Evolutionary conservation across 2,113 vertebrate species (phyloP).

Genomic region (Ciconia stormi): DNA sequence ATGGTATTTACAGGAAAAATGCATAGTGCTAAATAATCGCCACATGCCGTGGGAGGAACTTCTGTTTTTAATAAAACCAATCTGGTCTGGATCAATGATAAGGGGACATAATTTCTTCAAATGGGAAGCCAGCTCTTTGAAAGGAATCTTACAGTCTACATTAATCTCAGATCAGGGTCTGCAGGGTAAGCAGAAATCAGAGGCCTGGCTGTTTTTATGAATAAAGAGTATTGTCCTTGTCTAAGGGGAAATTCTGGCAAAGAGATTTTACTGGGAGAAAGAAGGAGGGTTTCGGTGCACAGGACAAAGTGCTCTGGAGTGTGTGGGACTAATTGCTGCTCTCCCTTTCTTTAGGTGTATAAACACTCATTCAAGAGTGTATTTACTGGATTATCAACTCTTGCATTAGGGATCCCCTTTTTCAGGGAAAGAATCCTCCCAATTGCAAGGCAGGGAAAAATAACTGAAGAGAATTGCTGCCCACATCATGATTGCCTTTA

Average conservation of each 20-base stretch:
- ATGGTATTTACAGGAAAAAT: constrained; percentile 62
- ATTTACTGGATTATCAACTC: not conserved
- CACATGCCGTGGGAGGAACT: constrained; percentile 61
- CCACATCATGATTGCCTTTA: not conserved
- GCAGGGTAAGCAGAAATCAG: constrained; percentile 55
- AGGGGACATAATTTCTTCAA: constrained; percentile 71
- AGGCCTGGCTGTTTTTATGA: not conserved
- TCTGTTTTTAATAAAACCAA: constrained; percentile 76
- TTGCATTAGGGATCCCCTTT: not conserved
- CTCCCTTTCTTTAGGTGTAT: not conserved
- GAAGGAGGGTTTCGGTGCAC: not conserved
- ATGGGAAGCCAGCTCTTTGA: constrained; percentile 72
- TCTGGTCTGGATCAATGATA: constrained; percentile 77
- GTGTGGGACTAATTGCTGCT: not conserved
- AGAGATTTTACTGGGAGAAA: not conserved
- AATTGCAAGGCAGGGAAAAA: not conserved
- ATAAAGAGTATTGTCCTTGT: constrained; percentile 3
- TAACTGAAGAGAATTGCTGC: not conserved
- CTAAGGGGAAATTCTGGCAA: not conserved
- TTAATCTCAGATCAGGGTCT: constrained; percentile 47
- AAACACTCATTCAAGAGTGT: not conserved
- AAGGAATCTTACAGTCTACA: constrained; percentile 51
- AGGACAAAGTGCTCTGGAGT: not conserved
- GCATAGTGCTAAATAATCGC: constrained; percentile 64
- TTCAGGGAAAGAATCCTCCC: not conserved